These are phyloP conservation scores for Leucophenga varia DNA, from an alignment of 1,140 invertebrate species.

Conservation along the genomic window DNA sequence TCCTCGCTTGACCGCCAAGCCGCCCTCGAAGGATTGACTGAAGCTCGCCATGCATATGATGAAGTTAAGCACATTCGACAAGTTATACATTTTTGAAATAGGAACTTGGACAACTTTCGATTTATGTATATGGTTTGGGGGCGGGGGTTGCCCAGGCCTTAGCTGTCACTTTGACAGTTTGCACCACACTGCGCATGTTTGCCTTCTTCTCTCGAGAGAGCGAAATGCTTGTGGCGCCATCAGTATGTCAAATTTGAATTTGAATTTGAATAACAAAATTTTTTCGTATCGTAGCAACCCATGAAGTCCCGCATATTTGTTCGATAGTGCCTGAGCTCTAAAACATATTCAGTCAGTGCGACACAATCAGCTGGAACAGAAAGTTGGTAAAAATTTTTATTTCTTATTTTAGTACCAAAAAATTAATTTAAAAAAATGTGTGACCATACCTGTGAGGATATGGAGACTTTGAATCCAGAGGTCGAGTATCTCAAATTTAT, in stretches of 20 bases:
- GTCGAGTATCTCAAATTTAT: slow-evolving; percentile 44
- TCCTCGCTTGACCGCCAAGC: slow-evolving; percentile 57
- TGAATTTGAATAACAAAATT: too few species aligned
- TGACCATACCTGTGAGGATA: slow-evolving; percentile 36
- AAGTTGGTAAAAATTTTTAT: slow-evolving; percentile 10
- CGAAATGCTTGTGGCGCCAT: too few species aligned
- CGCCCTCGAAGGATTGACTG: slow-evolving; percentile 38
- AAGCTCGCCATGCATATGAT: slow-evolving; percentile 48
- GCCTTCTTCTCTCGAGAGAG: too few species aligned
- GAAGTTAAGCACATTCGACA: slow-evolving; percentile 47
- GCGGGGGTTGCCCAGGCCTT: slow-evolving; percentile 13
- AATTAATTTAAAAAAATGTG: slow-evolving; percentile 45
- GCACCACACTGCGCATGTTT: background rate
- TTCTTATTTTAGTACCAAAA: too few species aligned
- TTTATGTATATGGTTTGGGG: too few species aligned
- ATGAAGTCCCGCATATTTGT: too few species aligned
- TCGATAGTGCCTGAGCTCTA: slow-evolving; percentile 9
- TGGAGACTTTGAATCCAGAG: slow-evolving; percentile 48
- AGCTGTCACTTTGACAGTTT: too few species aligned
- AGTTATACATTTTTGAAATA: slow-evolving; percentile 43
- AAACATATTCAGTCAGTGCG: background rate
- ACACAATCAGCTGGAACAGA: slow-evolving; percentile 6
- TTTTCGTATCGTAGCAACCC: slow-evolving; percentile 29
- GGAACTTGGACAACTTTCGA: too few species aligned
- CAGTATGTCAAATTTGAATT: too few species aligned